Percentiles rank a stretch among this genome's conserved stretches.
Conservation (phyloP, 1,140 invertebrate species). For the Drosophila sp. region DNA sequence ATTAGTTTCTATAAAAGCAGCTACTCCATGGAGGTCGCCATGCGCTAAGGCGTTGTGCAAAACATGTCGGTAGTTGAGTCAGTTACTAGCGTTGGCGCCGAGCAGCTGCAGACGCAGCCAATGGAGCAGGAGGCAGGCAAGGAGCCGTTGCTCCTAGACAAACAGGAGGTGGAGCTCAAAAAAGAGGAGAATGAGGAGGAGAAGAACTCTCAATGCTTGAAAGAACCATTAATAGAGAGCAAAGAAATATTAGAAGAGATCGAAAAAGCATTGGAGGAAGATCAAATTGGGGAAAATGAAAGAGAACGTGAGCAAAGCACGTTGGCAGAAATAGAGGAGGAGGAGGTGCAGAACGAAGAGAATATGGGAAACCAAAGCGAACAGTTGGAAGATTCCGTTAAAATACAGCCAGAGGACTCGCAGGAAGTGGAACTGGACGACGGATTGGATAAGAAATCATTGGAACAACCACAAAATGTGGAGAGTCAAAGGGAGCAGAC, state of each 20-base stretch:
- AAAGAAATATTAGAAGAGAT: neutral
- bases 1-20: slow-evolving; percentile 26
- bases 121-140: neutral
- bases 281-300: neutral
- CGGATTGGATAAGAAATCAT: neutral
- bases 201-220: neutral
- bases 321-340: neutral
- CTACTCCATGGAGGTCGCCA: neutral
- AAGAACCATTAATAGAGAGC: neutral
- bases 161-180: neutral
- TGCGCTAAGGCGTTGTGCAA: slow-evolving; percentile 8
- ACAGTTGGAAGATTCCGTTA: neutral
- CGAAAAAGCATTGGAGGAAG: neutral
- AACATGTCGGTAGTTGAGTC: slow-evolving; percentile 12
- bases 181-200: neutral
- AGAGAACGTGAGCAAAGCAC: neutral
- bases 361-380: neutral
- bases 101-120: neutral
- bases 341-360: neutral
- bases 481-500: neutral
- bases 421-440: neutral
- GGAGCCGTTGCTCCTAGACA: neutral
- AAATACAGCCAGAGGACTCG: neutral
- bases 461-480: neutral
- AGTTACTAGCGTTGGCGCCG: slow-evolving; percentile 8